Base-by-base conservation (phyloP, 2,113 vertebrate genomes). In the Pavo muticus region DNA sequence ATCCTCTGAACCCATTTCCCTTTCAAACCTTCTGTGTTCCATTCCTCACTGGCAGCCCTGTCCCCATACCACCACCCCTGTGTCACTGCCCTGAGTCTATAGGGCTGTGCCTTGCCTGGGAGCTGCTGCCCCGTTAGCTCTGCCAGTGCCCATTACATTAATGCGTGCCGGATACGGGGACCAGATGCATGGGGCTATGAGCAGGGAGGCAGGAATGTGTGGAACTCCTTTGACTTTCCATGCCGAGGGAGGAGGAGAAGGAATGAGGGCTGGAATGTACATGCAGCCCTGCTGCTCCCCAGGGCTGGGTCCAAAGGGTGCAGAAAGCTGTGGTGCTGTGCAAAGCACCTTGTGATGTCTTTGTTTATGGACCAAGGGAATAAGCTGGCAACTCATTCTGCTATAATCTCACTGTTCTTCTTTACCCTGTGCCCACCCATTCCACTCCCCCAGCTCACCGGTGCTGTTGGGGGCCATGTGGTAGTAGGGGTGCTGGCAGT, bases 401-500 rank as follows among this genome's bases (percentile, higher is more conserved):
- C 42, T 25, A n/a, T 35, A 30, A 30, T 89, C 37, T 24, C 27
- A 30, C 21, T 32, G 37, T 37, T 70, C 2, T 40, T 70, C 2
- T 54, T 54, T 17, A 54, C 52, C 27, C 52, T 0, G 2, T 60
- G 30, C 29, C 0, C 54, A 73, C 88, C 60, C 20, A 32, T 32
- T 57, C 29, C 52, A 2, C 59, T 69, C 76, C 86, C 79, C 50
- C 76, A 24, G 86, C 98, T 98, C 96, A 99, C 98, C 97, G 7
- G 98, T 98, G 91, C 90, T 92, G 44, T 98, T 98, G 86, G 96
- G 97, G 29, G 95, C 95, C 94, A 98, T 98, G 88, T 92, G 97
- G 87, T 98, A 97, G 59, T 94, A 97, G 45, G 98, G 97, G 21
- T 97, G 97, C 67, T 93, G 97, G 94, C 99, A 99, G 84, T 97